These are phyloP conservation scores for Ametastegia equiseti DNA, from an alignment of 2,888 invertebrate genomes.

Conservation along the genomic window DNA sequence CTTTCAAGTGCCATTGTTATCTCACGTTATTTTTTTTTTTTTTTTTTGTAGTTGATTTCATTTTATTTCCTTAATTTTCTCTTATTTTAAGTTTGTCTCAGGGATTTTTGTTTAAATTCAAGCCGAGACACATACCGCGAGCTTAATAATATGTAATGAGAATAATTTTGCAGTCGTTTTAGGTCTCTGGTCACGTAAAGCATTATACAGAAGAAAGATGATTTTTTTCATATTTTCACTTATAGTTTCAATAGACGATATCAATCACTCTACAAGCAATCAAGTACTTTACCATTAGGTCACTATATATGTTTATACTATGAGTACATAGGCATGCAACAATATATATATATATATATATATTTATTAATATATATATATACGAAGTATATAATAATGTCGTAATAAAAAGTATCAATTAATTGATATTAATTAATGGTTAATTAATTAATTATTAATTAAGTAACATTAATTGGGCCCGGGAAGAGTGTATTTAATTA, in stretches of 20 bases:
- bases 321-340: conserved; percentile 75
- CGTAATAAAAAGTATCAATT: conserved; percentile 19
- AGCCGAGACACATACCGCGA: conserved; percentile 14
- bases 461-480: conserved; percentile 74
- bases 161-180: background rate
- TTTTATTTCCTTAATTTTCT: background rate
- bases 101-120: background rate
- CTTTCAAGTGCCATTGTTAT: conserved; percentile 6
- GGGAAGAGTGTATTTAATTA: conserved; percentile 70
- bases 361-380: no score
- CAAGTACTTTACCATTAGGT: conserved; percentile 52
- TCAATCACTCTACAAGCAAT: conserved; percentile 68
- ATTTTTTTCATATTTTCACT: background rate
- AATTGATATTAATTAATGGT: conserved; percentile 68
- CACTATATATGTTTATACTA: conserved; percentile 53
- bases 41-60: background rate
- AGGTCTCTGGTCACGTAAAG: background rate
- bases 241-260: conserved; percentile 58
- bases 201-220: background rate
- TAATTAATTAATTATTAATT: conserved; percentile 54
- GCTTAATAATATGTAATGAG: background rate
- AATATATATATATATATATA: no score
- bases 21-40: background rate
- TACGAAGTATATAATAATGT: conserved; percentile 59
- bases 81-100: background rate